Evolutionary conservation across 1,140 invertebrate genomes (phyloP).

Genomic region (Monomorium pharaonis): DNA sequence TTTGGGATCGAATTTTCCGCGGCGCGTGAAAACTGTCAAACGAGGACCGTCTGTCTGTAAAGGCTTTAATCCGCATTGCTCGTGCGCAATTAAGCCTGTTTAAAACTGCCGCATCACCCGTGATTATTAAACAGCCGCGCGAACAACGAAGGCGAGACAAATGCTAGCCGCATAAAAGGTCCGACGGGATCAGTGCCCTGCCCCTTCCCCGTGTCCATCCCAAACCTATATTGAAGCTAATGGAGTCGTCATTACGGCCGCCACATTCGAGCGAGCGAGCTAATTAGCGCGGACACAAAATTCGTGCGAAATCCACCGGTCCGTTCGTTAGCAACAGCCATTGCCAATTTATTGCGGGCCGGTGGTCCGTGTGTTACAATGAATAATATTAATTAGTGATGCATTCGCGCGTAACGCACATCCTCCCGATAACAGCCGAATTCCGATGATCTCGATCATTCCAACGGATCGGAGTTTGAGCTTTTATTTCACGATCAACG

Average conservation of each 20-base stretch:
- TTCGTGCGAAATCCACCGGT: conserved; percentile 31
- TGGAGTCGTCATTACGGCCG: conserved; percentile 48
- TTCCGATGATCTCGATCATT: not conserved
- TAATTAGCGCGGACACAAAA: conserved; percentile 47
- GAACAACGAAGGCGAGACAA: not conserved
- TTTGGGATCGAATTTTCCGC: not conserved
- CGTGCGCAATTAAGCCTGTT: conserved; percentile 35
- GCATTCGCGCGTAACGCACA: conserved; percentile 33
- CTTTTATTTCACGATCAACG: not conserved
- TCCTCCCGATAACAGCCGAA: not conserved
- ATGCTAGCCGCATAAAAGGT: conserved; percentile 29
- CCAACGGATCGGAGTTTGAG: not conserved
- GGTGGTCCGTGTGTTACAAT: conserved; percentile 30
- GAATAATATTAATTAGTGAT: conserved; percentile 58
- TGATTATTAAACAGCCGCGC: conserved; percentile 48
- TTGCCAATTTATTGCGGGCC: conserved; percentile 52
- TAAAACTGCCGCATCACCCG: conserved; percentile 40
- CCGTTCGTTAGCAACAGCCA: conserved; percentile 27
- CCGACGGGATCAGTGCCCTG: conserved; percentile 14
- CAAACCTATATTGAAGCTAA: conserved; percentile 27
- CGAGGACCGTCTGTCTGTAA: not conserved
- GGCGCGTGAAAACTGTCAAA: not conserved
- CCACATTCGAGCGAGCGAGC: conserved; percentile 37
- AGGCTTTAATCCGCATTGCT: conserved; percentile 40
- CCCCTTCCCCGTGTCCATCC: not conserved